Evolutionary conservation across 2,113 vertebrate species (phyloP), one percentile per base, ranked within the genome.

Genomic region (Sphyrna mokarran): DNA sequence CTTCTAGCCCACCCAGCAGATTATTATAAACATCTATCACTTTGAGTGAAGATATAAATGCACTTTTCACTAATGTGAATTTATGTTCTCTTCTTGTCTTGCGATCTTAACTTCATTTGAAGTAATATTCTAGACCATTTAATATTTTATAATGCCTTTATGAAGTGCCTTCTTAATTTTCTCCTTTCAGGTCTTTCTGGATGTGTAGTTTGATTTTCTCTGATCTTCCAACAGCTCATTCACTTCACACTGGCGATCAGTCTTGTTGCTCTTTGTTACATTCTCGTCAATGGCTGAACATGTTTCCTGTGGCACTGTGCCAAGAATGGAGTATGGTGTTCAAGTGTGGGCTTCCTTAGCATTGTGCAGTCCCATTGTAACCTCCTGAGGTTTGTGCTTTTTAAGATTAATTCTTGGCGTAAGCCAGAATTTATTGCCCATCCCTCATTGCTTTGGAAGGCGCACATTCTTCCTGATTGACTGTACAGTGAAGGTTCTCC

Each of bases 131-230:
- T 91, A 16, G 18, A 22, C 61, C 89, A 63, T 66, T 93, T 93
- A 66, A 93, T 93, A 93, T 93, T 93, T 93, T 68, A 93, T 93
- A 33, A 66, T 37, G 14, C 33, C 61, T 37, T 93, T n/a, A 93
- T 68, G 89, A 93, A 93, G 61, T 93, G n/a, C 89, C 29, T 66
- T 18, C 89, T 93, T 93, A 93, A 93, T 93, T 93, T 93, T 66
- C 33, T 66, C 63, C 89, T 63, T 93, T 93, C 89, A 93, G 63
- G n/a, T 66, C 89, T 37, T 93, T 43, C 37, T 43, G 20, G 80
- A 93, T 40, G 61, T 66, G 22, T 16, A 93, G n/a, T n/a, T 37
- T 66, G 89, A 68, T 16, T 33, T 93, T 93, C 63, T 66, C 61
- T 93, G 89, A 66, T 66, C 26, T 33, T 63, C 33, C 18, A 22